Evolutionary conservation across 2,797 vertebrate genomes (phyloP).

Genomic region (Zalophus californianus): DNA sequence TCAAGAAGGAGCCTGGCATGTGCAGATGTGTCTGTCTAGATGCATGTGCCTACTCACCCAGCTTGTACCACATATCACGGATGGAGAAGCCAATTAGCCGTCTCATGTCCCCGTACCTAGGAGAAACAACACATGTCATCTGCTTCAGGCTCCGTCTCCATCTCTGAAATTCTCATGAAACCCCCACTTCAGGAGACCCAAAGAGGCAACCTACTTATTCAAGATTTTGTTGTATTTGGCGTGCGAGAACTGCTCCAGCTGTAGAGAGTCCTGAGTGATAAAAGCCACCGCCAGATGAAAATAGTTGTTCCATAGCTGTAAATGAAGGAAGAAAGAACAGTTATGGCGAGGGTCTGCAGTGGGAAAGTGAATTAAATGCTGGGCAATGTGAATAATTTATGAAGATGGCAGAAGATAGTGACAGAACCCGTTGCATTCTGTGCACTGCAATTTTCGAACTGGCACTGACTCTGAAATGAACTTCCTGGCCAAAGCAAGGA

Average conservation of each 20-base stretch:
- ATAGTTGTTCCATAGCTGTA: conserved; percentile 99
- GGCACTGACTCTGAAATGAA: conserved; percentile 80
- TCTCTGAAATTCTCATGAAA: not conserved
- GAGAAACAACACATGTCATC: conserved; percentile 32
- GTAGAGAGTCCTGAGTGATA: conserved; percentile 98
- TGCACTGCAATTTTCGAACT: conserved; percentile 77
- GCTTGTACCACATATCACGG: conserved; percentile 99
- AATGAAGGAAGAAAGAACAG: conserved; percentile 81
- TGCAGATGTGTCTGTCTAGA: conserved; percentile 12
- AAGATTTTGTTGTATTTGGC: conserved; percentile 98
- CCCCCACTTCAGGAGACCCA: not conserved
- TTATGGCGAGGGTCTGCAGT: conserved; percentile 75
- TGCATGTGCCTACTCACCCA: conserved; percentile 89
- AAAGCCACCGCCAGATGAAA: conserved; percentile 99
- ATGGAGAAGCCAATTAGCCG: conserved; percentile 96
- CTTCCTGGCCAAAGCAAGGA: conserved; percentile 74
- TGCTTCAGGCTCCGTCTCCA: not conserved
- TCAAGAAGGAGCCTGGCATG: not conserved
- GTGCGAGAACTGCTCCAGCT: conserved; percentile 97
- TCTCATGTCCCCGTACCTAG: conserved; percentile 98
- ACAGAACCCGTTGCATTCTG: conserved; percentile 74
- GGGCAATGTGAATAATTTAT: conserved; percentile 86
- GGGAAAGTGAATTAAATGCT: conserved; percentile 75
- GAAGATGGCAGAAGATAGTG: conserved; percentile 78
- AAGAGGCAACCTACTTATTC: conserved; percentile 92